phyloP scores from a whole-genome alignment of 30 jellyfish, hydroid and myxozoan genomes.

The Cassiopea xamachana region DNA sequence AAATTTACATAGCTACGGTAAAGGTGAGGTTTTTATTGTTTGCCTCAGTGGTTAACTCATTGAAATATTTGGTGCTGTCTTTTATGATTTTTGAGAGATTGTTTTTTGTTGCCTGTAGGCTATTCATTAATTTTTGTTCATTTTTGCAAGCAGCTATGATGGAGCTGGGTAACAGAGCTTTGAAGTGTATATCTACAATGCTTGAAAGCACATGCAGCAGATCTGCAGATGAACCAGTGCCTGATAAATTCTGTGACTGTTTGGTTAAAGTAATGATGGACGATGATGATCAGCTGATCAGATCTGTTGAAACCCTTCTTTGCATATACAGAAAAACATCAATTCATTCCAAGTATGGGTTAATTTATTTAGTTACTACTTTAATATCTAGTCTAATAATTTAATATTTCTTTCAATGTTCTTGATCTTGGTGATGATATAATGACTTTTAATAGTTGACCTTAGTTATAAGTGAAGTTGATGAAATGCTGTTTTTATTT shows the following conservation, averaged over 20 bases:
- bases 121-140: background rate
- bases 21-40: too few species aligned
- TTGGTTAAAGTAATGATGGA: constrained; percentile 44
- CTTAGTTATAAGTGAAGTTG: too few species aligned
- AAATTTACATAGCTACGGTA: too few species aligned
- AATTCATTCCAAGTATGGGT: background rate
- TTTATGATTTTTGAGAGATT: too few species aligned
- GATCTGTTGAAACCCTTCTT: constrained; percentile 6
- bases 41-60: too few species aligned
- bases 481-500: too few species aligned
- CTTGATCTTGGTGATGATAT: too few species aligned
- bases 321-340: background rate
- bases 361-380: background rate
- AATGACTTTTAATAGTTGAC: too few species aligned
- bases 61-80: too few species aligned
- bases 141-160: background rate
- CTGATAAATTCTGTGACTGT: background rate
- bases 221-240: background rate
- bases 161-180: background rate
- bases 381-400: background rate
- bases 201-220: background rate
- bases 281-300: constrained; percentile 68
- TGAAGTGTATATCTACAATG: background rate
- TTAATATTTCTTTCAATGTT: background rate
- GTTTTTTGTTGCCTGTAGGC: background rate